A percentile compares a stretch with the other conserved stretches of the same genome.
phyloP scores from a whole-genome alignment of 2,888 invertebrate species.

The Drosophila melanosoma region DNA sequence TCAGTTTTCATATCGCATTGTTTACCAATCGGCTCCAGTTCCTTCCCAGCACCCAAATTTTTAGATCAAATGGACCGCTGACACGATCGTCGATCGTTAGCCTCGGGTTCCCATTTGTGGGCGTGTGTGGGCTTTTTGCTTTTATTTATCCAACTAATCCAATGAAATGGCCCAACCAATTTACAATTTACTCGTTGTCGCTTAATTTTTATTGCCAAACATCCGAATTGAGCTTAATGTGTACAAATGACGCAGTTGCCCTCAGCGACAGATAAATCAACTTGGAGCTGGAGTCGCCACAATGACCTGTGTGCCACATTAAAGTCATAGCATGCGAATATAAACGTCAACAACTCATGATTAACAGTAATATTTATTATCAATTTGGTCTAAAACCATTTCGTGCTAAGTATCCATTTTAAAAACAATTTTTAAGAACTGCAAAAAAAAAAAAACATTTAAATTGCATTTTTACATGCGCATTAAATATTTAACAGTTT shows the following conservation, averaged over 20 bases:
- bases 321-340: background rate
- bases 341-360: background rate
- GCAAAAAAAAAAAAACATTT: background rate
- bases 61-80: slow-evolving; percentile 77
- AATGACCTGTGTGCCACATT: background rate
- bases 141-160: slow-evolving; percentile 50
- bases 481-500: background rate
- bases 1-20: slow-evolving; percentile 50
- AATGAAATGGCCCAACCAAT: slow-evolving; percentile 29
- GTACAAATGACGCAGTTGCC: slow-evolving; percentile 56
- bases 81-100: slow-evolving; percentile 72
- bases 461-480: background rate
- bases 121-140: slow-evolving; percentile 58
- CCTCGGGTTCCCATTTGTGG: slow-evolving; percentile 55
- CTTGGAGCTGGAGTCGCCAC: slow-evolving; percentile 15
- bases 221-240: slow-evolving; percentile 63
- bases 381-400: background rate
- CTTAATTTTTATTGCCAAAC: slow-evolving; percentile 71
- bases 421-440: background rate
- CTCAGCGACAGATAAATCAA: slow-evolving; percentile 52
- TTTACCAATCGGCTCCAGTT: slow-evolving; percentile 16
- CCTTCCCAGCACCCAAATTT: slow-evolving; percentile 29
- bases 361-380: background rate
- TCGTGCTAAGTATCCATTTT: background rate
- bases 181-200: slow-evolving; percentile 50